Evolutionary conservation across 2,888 invertebrate genomes (phyloP).

Genomic region (Thereva nobilitata): DNA sequence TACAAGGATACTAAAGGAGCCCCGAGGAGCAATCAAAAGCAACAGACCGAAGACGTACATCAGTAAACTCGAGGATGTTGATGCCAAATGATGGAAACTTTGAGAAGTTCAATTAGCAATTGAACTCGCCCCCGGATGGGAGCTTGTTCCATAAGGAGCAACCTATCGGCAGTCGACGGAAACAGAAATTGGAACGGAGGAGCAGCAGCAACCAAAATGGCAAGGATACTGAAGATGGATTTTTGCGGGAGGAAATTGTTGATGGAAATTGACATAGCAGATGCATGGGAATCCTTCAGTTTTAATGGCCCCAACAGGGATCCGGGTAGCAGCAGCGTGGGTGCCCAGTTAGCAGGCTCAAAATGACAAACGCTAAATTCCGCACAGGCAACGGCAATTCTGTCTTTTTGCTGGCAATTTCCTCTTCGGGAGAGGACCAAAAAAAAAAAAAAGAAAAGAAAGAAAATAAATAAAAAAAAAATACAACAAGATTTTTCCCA

Average conservation of each 20-base stretch:
- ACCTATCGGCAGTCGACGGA: no score
- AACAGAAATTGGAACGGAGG: conserved; percentile 14
- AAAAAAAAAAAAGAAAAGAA: no score
- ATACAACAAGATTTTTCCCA: no score
- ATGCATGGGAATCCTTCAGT: background rate
- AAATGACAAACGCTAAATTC: background rate
- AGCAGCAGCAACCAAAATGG: background rate
- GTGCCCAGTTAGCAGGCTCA: background rate
- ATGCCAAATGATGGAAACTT: conserved; percentile 19
- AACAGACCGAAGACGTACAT: conserved; percentile 4
- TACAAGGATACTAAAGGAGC: background rate
- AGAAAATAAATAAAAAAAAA: no score
- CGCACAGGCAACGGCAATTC: conserved; percentile 15
- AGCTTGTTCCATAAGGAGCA: background rate
- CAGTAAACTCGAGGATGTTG: conserved; percentile 1
- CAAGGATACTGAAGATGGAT: background rate
- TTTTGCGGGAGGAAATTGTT: background rate
- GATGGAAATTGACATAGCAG: conserved; percentile 6
- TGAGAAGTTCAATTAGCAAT: conserved; percentile 33
- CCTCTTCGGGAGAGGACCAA: background rate
- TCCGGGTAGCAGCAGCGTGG: background rate
- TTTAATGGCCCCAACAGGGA: background rate
- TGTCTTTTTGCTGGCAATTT: background rate
- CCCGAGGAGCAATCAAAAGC: conserved; percentile 3
- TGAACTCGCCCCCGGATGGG: conserved; percentile 11